Evolutionary conservation across 2,888 invertebrate species (phyloP), one percentile per base, ranked within the genome.

Genomic region (Drosophila rellima): DNA sequence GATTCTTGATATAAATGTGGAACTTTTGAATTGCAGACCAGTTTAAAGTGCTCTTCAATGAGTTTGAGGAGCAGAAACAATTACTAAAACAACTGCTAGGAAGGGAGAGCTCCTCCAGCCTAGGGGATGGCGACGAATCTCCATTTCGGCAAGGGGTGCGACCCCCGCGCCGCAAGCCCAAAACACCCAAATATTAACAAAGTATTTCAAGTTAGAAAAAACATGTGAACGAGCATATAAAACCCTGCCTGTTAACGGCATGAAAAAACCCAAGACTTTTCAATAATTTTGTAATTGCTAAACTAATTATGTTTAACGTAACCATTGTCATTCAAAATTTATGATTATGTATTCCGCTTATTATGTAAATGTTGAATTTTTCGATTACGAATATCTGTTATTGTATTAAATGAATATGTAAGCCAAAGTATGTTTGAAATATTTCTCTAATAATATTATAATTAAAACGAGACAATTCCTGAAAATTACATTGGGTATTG

Each of bases 51-150:
- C 45, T 56, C 8, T 45, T 56, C 13, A 33, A 35, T 44, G 56
- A 56, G 44, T 56, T 56, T 15, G 56, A 56, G 56, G 44, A 56
- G 23, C 56, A 56, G n/a, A 56, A 56, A 23, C 56, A 45, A 17
- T 26, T 56, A 17, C 8, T 56, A 11, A 23, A 44, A 35, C 56
- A 56, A 17, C n/a, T 56, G n/a, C 33, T 35, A 3, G 44, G 45
- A 7, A 13, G 44, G 26, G 56, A 56, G 7, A 56, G 44, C 45
- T 56, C 56, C 45, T 56, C 56, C 1, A 56, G 56, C 13, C 35
- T 56, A 2, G 56, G 56, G 8, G 56, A 56, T 17, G 5, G 26
- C 4, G 56, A 56, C 26, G 56, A 56, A 5, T 56, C 56, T 5
- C 56, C 56, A 45, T 45, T 56, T 45, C 33, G 56, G 2, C 20